phyloP scores from a whole-genome alignment of 2,113 vertebrate species.

The Gadus chalcogrammus region DNA sequence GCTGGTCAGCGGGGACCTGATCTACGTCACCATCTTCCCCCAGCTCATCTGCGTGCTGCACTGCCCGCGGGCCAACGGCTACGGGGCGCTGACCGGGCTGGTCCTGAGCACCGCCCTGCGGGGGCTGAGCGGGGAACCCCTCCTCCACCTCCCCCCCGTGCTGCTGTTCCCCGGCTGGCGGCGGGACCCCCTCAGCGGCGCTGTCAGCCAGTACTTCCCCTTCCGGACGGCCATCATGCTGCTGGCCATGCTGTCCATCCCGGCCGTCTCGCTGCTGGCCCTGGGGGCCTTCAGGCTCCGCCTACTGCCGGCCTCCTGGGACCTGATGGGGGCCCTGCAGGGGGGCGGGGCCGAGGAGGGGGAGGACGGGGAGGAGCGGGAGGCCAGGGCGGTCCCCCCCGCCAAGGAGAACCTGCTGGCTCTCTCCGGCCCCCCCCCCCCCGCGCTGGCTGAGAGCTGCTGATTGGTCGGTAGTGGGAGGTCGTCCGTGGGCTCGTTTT shows the following conservation, averaged over 20 bases:
- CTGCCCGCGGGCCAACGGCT: constrained; percentile 50
- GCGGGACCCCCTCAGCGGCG: not conserved
- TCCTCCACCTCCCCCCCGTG: not conserved
- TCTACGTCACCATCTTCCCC: constrained; percentile 64
- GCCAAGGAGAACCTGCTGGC: constrained; percentile 4
- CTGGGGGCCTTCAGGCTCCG: not conserved
- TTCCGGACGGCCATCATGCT: constrained; percentile 5
- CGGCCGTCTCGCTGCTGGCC: not conserved
- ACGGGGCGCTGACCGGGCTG: constrained; percentile 48
- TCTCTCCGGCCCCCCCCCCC: not conserved
- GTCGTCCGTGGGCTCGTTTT: not conserved
- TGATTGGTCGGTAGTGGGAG: not conserved
- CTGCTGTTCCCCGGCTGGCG: constrained; percentile 12
- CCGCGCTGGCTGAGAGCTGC: not conserved
- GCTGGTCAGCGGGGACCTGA: constrained; percentile 68
- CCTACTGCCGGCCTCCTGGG: constrained; percentile 9
- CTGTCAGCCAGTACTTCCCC: constrained; percentile 12
- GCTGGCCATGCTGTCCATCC: not conserved
- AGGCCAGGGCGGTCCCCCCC: not conserved
- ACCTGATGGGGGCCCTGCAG: not conserved
- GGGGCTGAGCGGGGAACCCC: constrained; percentile 4
- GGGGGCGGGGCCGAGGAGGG: not conserved
- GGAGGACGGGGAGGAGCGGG: not conserved
- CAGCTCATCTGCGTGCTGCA: constrained; percentile 49
- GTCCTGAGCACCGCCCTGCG: not conserved